Base-by-base conservation (phyloP, 2,113 vertebrate species). In the Hippopotamus amphibius region DNA sequence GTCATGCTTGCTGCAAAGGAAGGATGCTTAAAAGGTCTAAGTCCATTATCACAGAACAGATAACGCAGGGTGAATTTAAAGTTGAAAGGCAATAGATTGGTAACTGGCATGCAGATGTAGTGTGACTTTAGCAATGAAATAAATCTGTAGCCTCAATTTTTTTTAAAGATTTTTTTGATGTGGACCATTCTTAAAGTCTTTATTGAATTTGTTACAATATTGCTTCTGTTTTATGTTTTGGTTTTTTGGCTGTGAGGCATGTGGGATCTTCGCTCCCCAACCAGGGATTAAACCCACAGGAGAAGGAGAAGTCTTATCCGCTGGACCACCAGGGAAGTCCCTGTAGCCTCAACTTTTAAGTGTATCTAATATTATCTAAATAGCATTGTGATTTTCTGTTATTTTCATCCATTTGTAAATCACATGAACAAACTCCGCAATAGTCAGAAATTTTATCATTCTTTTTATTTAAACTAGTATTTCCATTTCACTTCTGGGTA, bases 401-500 rank as follows among this genome's bases (percentile, higher is more conserved):
- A 71, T 72, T 77, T 57, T 85, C 55, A 65, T 76, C 48, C 43
- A 71, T 57, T 84, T 46, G 22, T 46, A 95, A 92, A 33, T 71
- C 53, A 69, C 3, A 12, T 43, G 33, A 83, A 46, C 28, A 69
- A 46, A 65, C 24, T 71, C 37, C 66, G 76, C 8, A 66, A 14
- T 48, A 33, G 37, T 74, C 55, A 85, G 37, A 86, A 30, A 81
- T 68, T n/a, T 48, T 59, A 7, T 21, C n/a, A 68, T 82, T 30
- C 6, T 66, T 66, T 81, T 61, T 33, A 83, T 72, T 93, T 92
- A 82, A 88, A 63, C 33, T 66, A 85, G 41, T 53, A 43, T 86
- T 96, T 83, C 33, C 28, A 82, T 81, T 92, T 96, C 7, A 37
- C 26, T 85, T 94, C 43, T 88, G 37, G 68, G 57, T 80, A 72